Base-by-base conservation (phyloP, 1,140 invertebrate genomes). In the Calliopsis andreniformis region DNA sequence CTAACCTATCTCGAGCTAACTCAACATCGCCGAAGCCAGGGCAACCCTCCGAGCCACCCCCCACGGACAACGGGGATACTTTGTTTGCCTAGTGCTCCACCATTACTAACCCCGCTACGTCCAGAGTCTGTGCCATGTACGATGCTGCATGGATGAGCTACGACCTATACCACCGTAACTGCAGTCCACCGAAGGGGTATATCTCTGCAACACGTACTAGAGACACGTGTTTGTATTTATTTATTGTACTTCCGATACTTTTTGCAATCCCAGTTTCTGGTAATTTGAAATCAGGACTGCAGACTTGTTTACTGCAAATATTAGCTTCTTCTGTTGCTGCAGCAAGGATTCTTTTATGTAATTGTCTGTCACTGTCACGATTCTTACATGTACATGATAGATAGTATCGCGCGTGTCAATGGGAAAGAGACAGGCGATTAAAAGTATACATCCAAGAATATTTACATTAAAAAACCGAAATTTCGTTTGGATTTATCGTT, bases 31-130 rank as follows among this genome's bases (percentile, higher is more conserved):
- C 56, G 62, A 80, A 82, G 68, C 77, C 70, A 76, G 55, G 76
- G 61, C 80, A 73, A 69, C 66, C 75, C 79, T 79, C 70, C 58
- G 64, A 61, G 75, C 66, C 64, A 61, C 63, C 77, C 35, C 64
- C 66, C 35, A 49, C 61, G 67, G 56, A 77, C 76, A 84, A 77
- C 71, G 76, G 64, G 71, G 79, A 80, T 75, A 85, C 80, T 85
- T 86, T 87, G 87, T 88, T 88, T 88, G 79, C 83, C 68, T 76
- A 79, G 82, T 82, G 62, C 84, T 83, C 79, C 69, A 82, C 86
- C 82, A 87, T 87, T 86, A 87, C 85, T 83, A 82, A 84, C 78
- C 73, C 78, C 30, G 72, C 79, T 78, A 81, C 76, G 77, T 42
- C 70, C 32, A 71, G 82, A 78, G 78, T 64, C 63, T 55, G 14